Conservation (phyloP, 2,888 invertebrate species). For the Nipponacmea schrenckii region DNA sequence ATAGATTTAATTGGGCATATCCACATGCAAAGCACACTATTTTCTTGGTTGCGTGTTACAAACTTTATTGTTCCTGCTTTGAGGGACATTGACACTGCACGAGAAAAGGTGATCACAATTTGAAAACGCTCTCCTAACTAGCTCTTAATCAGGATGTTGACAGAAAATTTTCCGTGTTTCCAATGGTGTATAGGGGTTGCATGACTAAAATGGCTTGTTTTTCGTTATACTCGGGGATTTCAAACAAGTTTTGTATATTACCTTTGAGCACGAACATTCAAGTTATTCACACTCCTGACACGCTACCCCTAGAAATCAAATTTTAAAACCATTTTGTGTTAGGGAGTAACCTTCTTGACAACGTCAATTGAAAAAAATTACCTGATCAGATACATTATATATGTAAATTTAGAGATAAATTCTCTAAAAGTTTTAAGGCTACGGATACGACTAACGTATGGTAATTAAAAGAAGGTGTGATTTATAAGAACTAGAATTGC, state of each 20-base stretch:
- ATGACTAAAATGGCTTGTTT: conserved; percentile 9
- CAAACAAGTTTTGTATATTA: conserved; percentile 10
- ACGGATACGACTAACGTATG: background rate
- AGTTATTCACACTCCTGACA: background rate
- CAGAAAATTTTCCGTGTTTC: background rate
- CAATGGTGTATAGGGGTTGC: background rate
- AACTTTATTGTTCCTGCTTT: conserved; percentile 18
- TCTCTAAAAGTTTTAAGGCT: too few species aligned
- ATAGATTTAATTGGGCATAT: conserved; percentile 46
- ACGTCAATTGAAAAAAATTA: too few species aligned
- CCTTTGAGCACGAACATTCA: background rate
- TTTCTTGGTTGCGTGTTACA: conserved; percentile 30
- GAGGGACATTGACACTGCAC: conserved; percentile 23
- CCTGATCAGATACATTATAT: too few species aligned
- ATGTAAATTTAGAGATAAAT: too few species aligned
- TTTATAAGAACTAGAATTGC: background rate
- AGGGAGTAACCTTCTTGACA: too few species aligned
- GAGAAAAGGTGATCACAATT: conserved; percentile 18
- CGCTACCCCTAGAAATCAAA: too few species aligned
- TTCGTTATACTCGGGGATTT: background rate
- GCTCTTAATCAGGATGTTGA: conserved; percentile 11
- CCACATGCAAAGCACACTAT: conserved; percentile 33
- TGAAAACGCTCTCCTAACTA: conserved; percentile 5
- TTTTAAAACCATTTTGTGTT: too few species aligned
- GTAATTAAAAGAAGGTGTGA: background rate